Base-by-base conservation (phyloP, 2,113 vertebrate genomes). In the Cranoglanis bouderius region DNA sequence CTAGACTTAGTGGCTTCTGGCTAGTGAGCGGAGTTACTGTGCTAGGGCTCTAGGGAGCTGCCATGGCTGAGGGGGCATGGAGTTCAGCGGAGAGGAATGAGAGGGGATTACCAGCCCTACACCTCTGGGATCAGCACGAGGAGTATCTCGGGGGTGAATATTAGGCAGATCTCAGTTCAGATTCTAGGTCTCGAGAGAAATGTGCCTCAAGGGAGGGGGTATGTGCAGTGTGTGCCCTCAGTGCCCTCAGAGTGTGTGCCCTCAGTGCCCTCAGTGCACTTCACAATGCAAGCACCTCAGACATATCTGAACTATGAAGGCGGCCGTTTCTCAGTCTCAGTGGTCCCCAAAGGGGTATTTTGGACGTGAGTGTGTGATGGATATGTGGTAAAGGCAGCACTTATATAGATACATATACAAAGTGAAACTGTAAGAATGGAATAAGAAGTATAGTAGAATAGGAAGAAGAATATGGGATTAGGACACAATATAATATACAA, bases 91-190 rank as follows among this genome's bases (percentile, higher is more conserved):
- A n/a, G 35, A 78, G 82, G 88, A 88, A 88, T 78, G 82, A 83
- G 67, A 89, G 89, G 91, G 91, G 89, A 90, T 90, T 89, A 88
- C 88, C 91, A 89, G 88, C 57, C 26, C 32, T 13, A 77, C 82
- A 87, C 70, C 77, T 75, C 85, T 74, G 78, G 61, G 55, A 83
- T 81, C 70, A 74, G 85, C 89, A 72, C 49, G 3, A 29, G 83
- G 75, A 82, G 70, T 89, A 86, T 86, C 84, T 87, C 86, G 53
- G 82, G 75, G 89, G 63, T 67, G 55, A 67, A 86, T 51, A 32
- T 40, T 75, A 40, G 84, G 78, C 85, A 24, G 77, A 21, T 90
- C 87, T 87, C 67, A 86, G 82, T 82, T 91, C 87, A 84, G 88
- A 89, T 90, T 86, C 85, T 61, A 84, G 65, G 82, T 67, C 89